Evolutionary conservation across 2,888 invertebrate genomes (phyloP), one percentile per base, ranked within the genome.

Genomic region (Phytoseiulus persimilis): DNA sequence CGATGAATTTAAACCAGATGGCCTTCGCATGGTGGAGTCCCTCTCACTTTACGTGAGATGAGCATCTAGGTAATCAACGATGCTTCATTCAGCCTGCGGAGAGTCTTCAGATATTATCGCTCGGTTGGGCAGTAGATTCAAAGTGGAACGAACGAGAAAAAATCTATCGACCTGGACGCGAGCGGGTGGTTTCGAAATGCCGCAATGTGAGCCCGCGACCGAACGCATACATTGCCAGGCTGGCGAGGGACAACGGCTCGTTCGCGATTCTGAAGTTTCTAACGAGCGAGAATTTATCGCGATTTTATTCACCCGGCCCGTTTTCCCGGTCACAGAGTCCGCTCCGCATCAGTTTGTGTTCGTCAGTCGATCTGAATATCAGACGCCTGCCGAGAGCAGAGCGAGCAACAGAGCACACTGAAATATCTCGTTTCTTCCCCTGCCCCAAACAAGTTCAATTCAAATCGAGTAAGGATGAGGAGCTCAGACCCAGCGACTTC

Each of bases 201-300:
- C 65, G 65, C 65, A 28, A 65, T 65, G 65, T 28, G 65, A 65
- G 18, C 65, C 18, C 65, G 46, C 46, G 46, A 14, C 46, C 46
- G 14, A 46, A 46, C 46, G 46, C 46, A 18, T 65, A 65, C 65
- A 65, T 18, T 14, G 65, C 65, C 65, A 46, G n/a, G n/a, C n/a
- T n/a, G n/a, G n/a, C 14, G 46, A 14, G 14, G 46, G 46, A 46
- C 46, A 46, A 11, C 14, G 65, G 65, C 65, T 65, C 65, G 65
- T 65, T 65, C 18, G 65, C 23, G 65, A 14, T 23, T 65, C 65
- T 65, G 65, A 65, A 65, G 65, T 65, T 65, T 65, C 65, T 65
- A 65, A 65, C 65, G 65, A 65, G 65, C 65, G 65, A 65, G 65
- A 65, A 65, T 65, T 65, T 65, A 65, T 65, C 65, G 65, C 65